Base-by-base conservation (phyloP, 2,113 vertebrate species). In the Pipra filicauda region DNA sequence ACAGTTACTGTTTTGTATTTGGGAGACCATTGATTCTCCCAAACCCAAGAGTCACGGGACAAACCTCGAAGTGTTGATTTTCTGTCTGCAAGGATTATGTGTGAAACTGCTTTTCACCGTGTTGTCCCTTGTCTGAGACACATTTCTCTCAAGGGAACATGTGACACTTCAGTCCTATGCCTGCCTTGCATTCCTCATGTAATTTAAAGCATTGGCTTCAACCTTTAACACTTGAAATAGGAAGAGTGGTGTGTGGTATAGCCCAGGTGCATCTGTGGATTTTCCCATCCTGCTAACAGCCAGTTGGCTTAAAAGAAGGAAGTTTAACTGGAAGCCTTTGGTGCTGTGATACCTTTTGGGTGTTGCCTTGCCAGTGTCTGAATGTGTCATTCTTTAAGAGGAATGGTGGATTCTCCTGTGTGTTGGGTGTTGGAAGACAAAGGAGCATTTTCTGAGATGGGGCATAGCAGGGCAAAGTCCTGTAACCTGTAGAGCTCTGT, bases 191-290 rank as follows among this genome's bases (percentile, higher is more conserved):
- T 93, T 91, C 61, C 49, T 93, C 3, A 1, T 64, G 28, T 90
- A 66, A 94, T 93, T 93, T 85, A 90, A 94, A 65, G 37, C 88
- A 48, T 58, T 89, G 83, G 44, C 69, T 93, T 96, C 92, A 83
- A 84, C 91, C 83, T 94, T 86, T 94, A 96, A 28, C 86, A 30
- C 83, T 54, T 75, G 44, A 75, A 75, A 75, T 72, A 54, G 57
- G 33, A 67, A 75, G 80, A 65, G 39, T 37, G 61, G 48, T 84
- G 27, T 77, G 28, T 69, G 35, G 12, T 73, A 10, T 41, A 80
- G 64, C 86, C 66, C 59, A 67, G 69, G 86, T 65, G 52, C 65
- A 41, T 71, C 46, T 86, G 64, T 71, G 89, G 48, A 48, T 74
- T 89, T 90, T 84, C 35, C 73, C 35, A 21, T 81, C 37, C 59